These are phyloP conservation scores for Glaucopsyche alexis DNA, from an alignment of 2,888 invertebrate species.

Conservation along the genomic window DNA sequence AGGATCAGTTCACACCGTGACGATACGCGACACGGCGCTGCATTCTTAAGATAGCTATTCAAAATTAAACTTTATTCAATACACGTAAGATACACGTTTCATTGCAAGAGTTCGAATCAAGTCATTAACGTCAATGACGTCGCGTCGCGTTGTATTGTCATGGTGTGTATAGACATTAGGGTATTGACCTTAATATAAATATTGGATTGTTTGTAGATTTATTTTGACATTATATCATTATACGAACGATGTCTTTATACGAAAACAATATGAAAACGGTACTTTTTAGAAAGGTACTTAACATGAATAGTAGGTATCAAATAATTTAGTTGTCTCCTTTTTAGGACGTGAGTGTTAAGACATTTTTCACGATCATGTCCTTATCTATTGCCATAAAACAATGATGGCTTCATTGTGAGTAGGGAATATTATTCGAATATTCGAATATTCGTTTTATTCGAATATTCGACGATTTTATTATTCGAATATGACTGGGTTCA, in stretches of 20 bases:
- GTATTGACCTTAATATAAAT: not conserved
- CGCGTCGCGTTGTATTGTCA: too few relatives aligned
- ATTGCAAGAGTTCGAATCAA: too few relatives aligned
- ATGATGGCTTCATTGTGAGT: not conserved
- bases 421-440: too few relatives aligned
- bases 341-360: not conserved
- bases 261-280: not conserved
- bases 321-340: not conserved
- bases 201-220: not conserved
- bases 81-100: too few relatives aligned
- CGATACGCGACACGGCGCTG: too few relatives aligned
- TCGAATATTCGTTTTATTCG: too few relatives aligned
- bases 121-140: too few relatives aligned
- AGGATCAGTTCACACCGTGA: too few relatives aligned
- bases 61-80: too few relatives aligned
- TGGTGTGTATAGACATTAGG: not conserved
- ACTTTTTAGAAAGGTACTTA: constrained; percentile 15
- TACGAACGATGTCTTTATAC: not conserved
- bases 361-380: not conserved
- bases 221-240: not conserved
- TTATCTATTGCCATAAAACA: not conserved
- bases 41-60: too few relatives aligned
- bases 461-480: too few relatives aligned
- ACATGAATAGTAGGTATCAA: not conserved
- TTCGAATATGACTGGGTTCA: too few relatives aligned